phyloP scores from a whole-genome alignment of 2,113 vertebrate genomes.

The Ellobius talpinus region DNA sequence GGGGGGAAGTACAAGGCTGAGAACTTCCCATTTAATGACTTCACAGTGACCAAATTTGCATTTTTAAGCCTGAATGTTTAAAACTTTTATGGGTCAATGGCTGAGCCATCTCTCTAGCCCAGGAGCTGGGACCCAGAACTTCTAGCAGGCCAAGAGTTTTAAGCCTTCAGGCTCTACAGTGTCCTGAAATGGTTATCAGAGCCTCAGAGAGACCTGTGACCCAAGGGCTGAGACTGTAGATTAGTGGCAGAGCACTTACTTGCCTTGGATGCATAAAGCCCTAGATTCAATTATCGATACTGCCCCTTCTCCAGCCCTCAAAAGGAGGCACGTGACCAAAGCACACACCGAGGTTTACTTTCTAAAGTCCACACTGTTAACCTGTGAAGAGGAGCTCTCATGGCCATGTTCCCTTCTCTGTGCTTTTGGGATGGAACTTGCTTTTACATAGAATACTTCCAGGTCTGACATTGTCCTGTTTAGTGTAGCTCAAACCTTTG shows the following conservation, averaged over 20 bases:
- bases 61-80: neutral
- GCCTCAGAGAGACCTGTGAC: neutral
- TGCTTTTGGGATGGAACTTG: neutral
- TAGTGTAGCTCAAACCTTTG: neutral
- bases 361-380: neutral
- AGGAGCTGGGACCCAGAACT: neutral
- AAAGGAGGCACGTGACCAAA: neutral
- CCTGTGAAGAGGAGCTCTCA: neutral
- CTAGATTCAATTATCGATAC: neutral
- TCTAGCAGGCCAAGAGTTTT: neutral
- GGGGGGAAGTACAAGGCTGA: neutral
- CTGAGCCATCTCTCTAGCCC: neutral
- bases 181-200: constrained; percentile 17
- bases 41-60: neutral
- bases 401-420: neutral
- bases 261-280: neutral
- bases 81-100: neutral
- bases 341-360: neutral
- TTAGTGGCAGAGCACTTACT: neutral
- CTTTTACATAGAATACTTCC: constrained; percentile 3
- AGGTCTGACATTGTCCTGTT: neutral
- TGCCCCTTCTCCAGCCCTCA: neutral
- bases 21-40: neutral
- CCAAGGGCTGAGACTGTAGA: neutral
- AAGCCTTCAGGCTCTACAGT: neutral